These are phyloP conservation scores for Seira musarum DNA, from an alignment of 2,888 invertebrate genomes.

Conservation along the genomic window DNA sequence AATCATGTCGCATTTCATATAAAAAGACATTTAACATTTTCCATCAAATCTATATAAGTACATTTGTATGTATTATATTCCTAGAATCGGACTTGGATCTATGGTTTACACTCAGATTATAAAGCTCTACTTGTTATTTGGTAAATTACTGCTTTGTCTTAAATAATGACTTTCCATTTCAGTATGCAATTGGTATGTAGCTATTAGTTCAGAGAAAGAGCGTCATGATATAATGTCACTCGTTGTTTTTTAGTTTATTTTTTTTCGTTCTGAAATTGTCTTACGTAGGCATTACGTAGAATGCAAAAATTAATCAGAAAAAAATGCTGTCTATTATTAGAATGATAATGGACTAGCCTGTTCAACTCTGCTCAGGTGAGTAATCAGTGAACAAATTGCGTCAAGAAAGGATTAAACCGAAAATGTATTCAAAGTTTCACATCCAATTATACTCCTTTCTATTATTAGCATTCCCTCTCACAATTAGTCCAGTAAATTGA, in stretches of 20 bases:
- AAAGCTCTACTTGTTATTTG: not conserved
- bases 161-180: not conserved
- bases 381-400: not conserved
- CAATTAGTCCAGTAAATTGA: not conserved
- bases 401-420: constrained; percentile 10
- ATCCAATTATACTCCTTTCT: constrained; percentile 5
- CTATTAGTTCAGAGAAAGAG: too few species aligned
- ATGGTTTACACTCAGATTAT: too few species aligned
- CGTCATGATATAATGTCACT: too few species aligned
- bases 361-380: too few species aligned
- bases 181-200: not conserved
- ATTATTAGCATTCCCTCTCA: not conserved
- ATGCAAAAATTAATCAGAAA: constrained; percentile 2
- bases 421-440: not conserved
- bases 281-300: too few species aligned
- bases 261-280: too few species aligned
- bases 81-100: too few species aligned
- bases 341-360: not conserved
- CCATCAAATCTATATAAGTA: too few species aligned
- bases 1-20: too few species aligned
- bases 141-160: constrained; percentile 15
- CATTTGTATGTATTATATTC: too few species aligned
- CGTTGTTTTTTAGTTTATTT: too few species aligned
- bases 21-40: too few species aligned
- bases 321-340: constrained; percentile 9